Evolutionary conservation across 2,797 vertebrate genomes (phyloP).

Genomic region (Aeoliscus strigatus): DNA sequence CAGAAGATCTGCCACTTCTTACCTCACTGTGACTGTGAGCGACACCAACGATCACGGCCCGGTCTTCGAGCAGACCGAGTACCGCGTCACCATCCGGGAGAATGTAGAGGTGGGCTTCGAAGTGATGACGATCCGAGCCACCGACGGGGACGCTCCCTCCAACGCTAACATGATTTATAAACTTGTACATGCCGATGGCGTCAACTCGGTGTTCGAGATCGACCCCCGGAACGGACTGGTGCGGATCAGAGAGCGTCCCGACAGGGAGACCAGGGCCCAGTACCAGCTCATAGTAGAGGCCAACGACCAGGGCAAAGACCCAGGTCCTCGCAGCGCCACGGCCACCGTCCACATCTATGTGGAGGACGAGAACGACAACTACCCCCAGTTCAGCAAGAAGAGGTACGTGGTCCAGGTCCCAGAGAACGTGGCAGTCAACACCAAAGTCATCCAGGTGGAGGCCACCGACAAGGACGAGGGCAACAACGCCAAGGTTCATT

Average conservation of each 20-base stretch:
- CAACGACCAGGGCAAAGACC: slow-evolving; percentile 92
- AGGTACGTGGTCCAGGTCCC: slow-evolving; percentile 87
- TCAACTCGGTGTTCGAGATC: slow-evolving; percentile 83
- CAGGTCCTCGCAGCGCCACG: slow-evolving; percentile 85
- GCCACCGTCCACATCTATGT: slow-evolving; percentile 87
- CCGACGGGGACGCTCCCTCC: slow-evolving; percentile 88
- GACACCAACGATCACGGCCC: slow-evolving; percentile 94
- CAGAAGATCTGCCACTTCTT: slow-evolving; percentile 76
- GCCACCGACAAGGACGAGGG: slow-evolving; percentile 89
- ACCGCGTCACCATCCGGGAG: slow-evolving; percentile 86
- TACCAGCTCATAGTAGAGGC: slow-evolving; percentile 93
- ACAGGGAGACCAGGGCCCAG: slow-evolving; percentile 82
- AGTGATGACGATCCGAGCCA: slow-evolving; percentile 91
- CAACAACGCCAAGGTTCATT: slow-evolving; percentile 91
- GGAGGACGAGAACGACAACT: slow-evolving; percentile 97
- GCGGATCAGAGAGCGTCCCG: slow-evolving; percentile 81
- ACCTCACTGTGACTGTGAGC: slow-evolving; percentile 89
- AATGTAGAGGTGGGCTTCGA: slow-evolving; percentile 93
- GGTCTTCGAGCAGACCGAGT: slow-evolving; percentile 89
- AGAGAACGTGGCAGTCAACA: slow-evolving; percentile 86
- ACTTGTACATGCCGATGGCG: slow-evolving; percentile 78
- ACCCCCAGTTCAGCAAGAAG: slow-evolving; percentile 92
- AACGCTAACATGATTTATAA: slow-evolving; percentile 96
- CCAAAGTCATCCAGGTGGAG: slow-evolving; percentile 85
- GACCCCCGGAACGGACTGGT: slow-evolving; percentile 87